Evolutionary conservation across 2,888 invertebrate species (phyloP).

Genomic region (Melikaiella ostensackeni): DNA sequence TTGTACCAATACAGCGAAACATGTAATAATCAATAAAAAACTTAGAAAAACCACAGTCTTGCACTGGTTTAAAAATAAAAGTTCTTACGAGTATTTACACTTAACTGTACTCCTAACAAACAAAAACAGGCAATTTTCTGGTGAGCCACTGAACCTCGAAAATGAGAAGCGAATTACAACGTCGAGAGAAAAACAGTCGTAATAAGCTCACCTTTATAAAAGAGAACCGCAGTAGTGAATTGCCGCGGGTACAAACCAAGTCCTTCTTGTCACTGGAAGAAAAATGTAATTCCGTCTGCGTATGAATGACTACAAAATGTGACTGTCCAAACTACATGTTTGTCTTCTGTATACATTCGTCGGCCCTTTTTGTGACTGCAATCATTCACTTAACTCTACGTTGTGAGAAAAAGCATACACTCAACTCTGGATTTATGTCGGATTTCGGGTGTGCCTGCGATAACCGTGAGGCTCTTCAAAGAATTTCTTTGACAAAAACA

Average conservation of each 20-base stretch:
- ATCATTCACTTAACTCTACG: not conserved
- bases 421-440: too few species aligned
- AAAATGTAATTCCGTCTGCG: not conserved
- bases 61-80: not conserved
- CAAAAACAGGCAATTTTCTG: not conserved
- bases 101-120: not conserved
- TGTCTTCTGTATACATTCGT: not conserved
- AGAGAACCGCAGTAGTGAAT: not conserved
- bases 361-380: not conserved
- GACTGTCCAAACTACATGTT: not conserved
- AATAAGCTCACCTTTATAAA: not conserved
- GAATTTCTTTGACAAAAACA: too few species aligned
- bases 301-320: not conserved
- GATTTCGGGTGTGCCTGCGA: too few species aligned
- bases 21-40: too few species aligned
- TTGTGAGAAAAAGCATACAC: slow-evolving; percentile 9
- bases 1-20: too few species aligned
- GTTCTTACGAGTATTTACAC: not conserved
- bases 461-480: too few species aligned
- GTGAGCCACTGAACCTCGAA: not conserved
- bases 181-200: not conserved
- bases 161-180: not conserved
- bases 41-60: not conserved
- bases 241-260: not conserved
- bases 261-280: not conserved